Conservation (phyloP, 2,797 vertebrate species). For the Muraenolepis orangiensis region DNA sequence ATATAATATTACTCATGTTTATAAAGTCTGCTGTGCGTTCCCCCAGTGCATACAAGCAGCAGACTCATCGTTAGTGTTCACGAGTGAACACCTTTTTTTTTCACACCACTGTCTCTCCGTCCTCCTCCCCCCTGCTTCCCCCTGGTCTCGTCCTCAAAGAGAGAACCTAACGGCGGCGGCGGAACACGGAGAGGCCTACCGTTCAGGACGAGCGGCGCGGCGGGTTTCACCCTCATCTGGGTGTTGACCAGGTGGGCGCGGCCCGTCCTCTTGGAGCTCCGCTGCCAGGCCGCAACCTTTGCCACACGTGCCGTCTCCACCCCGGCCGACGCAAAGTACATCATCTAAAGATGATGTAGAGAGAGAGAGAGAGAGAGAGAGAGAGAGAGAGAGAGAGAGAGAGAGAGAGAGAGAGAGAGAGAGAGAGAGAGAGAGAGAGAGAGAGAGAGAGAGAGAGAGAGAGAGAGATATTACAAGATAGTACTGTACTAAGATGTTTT, state of each 20-base stretch:
- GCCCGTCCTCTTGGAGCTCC: constrained; percentile 83
- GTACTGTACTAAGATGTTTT: not conserved
- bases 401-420: not conserved
- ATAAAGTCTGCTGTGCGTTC: too few relatives aligned
- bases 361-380: not conserved
- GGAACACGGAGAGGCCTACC: constrained; percentile 78
- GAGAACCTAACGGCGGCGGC: too few relatives aligned
- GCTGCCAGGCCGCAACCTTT: constrained; percentile 87
- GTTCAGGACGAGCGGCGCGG: constrained; percentile 76
- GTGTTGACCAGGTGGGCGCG: constrained; percentile 86
- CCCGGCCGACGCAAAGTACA: constrained; percentile 79
- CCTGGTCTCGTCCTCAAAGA: too few relatives aligned
- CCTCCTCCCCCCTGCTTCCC: too few relatives aligned
- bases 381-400: not conserved
- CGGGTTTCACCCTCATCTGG: constrained; percentile 89
- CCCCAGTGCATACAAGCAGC: too few relatives aligned
- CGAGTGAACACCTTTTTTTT: too few relatives aligned
- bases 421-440: not conserved
- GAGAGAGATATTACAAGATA: too few relatives aligned
- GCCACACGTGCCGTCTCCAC: constrained; percentile 77
- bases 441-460: constrained; percentile 1
- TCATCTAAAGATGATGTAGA: constrained; percentile 42
- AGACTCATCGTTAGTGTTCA: too few relatives aligned
- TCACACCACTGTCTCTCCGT: too few relatives aligned
- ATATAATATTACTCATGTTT: too few relatives aligned